Evolutionary conservation across 2,113 vertebrate species (phyloP).

Genomic region (Struthio camelus): DNA sequence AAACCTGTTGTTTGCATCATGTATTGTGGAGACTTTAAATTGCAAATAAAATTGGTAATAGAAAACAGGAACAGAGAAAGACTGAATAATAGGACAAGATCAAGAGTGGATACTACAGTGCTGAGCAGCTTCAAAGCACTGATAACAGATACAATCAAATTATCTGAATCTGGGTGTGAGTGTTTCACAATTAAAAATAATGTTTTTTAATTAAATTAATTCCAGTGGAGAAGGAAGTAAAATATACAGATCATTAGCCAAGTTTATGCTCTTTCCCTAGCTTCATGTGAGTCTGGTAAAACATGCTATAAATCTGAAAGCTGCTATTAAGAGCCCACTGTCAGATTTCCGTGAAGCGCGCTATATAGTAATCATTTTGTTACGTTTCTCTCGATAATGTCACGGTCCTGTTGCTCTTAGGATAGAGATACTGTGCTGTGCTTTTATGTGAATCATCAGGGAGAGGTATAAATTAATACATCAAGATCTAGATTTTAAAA

Average conservation of each 20-base stretch:
- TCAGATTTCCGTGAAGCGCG: background rate
- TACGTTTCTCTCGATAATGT: background rate
- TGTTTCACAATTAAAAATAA: constrained; percentile 50
- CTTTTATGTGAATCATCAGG: background rate
- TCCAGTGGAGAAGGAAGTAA: constrained; percentile 7
- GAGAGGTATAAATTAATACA: background rate
- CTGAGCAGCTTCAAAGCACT: constrained; percentile 11
- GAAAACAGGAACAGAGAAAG: constrained; percentile 11
- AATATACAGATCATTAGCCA: background rate
- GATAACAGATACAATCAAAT: constrained; percentile 43
- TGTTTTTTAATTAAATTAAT: constrained; percentile 41
- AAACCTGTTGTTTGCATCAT: background rate
- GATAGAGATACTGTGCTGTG: fast-evolving
- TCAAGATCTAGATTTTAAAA: background rate
- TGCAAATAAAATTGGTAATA: constrained; percentile 6
- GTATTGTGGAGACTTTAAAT: background rate
- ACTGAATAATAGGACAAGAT: constrained; percentile 21
- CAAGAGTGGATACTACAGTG: background rate
- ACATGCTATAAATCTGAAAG: background rate
- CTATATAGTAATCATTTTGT: background rate
- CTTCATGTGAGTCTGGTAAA: background rate
- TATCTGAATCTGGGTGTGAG: background rate
- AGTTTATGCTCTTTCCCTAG: background rate
- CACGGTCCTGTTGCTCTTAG: background rate
- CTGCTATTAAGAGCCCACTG: background rate